phyloP scores from a whole-genome alignment of 2,113 vertebrate genomes.

The Seriola rivoliana region DNA sequence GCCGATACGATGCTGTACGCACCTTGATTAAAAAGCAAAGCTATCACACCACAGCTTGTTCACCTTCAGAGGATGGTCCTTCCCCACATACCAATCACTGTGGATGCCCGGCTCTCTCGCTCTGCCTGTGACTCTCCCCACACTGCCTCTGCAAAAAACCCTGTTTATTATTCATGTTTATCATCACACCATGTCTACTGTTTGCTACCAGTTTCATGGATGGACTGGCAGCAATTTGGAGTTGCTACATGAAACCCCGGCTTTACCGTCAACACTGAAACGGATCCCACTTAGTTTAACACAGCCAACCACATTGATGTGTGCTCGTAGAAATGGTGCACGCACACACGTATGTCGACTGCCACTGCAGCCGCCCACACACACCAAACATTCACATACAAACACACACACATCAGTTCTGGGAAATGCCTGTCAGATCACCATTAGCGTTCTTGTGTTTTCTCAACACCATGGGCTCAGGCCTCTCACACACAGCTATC shows the following conservation, averaged over 20 bases:
- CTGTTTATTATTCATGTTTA: slow-evolving; percentile 80
- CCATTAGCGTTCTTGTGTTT: slow-evolving; percentile 54
- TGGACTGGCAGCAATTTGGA: slow-evolving; percentile 75
- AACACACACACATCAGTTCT: slow-evolving; percentile 39
- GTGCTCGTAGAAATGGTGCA: slow-evolving; percentile 43
- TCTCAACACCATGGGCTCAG: slow-evolving; percentile 40
- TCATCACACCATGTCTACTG: slow-evolving; percentile 74
- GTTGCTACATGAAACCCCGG: slow-evolving; percentile 69
- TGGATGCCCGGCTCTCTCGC: slow-evolving; percentile 12
- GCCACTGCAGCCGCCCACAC: slow-evolving; percentile 67
- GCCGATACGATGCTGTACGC: slow-evolving; percentile 18
- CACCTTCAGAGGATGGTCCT: slow-evolving; percentile 58
- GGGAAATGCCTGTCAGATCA: slow-evolving; percentile 62
- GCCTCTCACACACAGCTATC: slow-evolving; percentile 40
- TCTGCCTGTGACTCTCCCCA: slow-evolving; percentile 39
- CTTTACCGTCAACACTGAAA: slow-evolving; percentile 76
- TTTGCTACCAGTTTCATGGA: slow-evolving; percentile 78
- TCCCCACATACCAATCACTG: slow-evolving; percentile 52
- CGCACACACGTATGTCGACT: slow-evolving; percentile 34
- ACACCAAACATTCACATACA: slow-evolving; percentile 54
- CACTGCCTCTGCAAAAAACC: slow-evolving; percentile 48
- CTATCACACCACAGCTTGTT: slow-evolving; percentile 25
- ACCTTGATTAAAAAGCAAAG: slow-evolving; percentile 64
- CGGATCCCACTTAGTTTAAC: slow-evolving; percentile 75
- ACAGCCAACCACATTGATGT: slow-evolving; percentile 57